phyloP scores from a whole-genome alignment of 2,888 invertebrate species.

The Mechanitis mazaeus region DNA sequence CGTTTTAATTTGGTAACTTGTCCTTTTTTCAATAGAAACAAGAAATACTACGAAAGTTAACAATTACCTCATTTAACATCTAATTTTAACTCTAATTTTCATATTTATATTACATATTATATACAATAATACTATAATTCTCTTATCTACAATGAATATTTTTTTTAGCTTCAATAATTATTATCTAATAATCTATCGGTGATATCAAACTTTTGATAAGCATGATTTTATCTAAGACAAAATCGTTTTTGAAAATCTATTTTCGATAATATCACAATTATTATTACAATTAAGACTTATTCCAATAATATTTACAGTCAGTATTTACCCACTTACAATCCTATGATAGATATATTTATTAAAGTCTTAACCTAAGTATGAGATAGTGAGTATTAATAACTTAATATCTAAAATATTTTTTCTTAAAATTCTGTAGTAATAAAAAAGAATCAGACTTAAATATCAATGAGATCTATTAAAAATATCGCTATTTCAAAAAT shows the following conservation, averaged over 20 bases:
- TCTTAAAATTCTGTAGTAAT: no score
- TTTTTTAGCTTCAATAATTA: neutral
- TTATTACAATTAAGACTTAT: neutral
- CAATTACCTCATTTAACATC: no score
- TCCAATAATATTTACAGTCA: neutral
- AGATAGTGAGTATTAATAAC: no score
- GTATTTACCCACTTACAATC: neutral
- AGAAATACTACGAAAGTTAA: no score
- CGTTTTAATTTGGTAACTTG: no score
- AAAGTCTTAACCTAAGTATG: no score
- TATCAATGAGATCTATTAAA: neutral
- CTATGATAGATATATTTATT: neutral
- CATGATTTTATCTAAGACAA: neutral
- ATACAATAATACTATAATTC: neutral
- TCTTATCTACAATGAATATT: neutral
- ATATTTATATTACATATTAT: neutral
- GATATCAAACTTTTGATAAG: neutral
- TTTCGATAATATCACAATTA: constrained; percentile 4
- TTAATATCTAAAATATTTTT: no score
- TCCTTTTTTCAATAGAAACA: no score
- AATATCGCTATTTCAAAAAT: neutral
- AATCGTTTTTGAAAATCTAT: neutral
- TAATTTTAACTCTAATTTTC: neutral
- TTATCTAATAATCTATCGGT: constrained; percentile 3
- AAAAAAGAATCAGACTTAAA: no score